These are phyloP conservation scores for Scartelaos histophorus DNA, from an alignment of 2,113 vertebrate genomes.

Conservation along the genomic window DNA sequence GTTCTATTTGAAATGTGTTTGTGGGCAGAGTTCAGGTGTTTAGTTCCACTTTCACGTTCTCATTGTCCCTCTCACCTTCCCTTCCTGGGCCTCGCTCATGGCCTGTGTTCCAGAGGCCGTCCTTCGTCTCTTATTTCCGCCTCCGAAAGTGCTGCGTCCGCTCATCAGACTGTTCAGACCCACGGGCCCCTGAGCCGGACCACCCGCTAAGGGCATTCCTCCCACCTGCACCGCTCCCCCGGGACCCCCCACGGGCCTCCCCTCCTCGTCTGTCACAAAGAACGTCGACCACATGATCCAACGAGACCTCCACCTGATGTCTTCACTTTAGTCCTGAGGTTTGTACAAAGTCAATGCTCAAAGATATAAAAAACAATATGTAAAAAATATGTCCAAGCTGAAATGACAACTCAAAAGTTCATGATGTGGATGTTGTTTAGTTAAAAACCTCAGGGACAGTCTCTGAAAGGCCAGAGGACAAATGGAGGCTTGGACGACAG, in stretches of 20 bases:
- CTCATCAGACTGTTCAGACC: conserved; percentile 55
- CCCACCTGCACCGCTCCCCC: conserved; percentile 15
- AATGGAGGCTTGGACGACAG: conserved; percentile 18
- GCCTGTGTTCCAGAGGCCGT: conserved; percentile 37
- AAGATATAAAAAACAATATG: too few species aligned
- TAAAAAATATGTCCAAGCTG: background rate
- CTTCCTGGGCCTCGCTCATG: conserved; percentile 80
- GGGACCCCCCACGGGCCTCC: conserved; percentile 18
- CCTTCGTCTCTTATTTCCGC: conserved; percentile 62
- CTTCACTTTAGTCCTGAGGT: background rate
- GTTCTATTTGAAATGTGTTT: too few species aligned
- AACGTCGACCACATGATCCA: conserved; percentile 86
- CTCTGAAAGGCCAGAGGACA: background rate
- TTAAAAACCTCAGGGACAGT: background rate
- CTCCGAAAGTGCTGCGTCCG: conserved; percentile 57
- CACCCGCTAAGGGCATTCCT: conserved; percentile 11
- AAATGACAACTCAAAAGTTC: background rate
- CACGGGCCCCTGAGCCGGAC: conserved; percentile 23
- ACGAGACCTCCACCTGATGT: background rate
- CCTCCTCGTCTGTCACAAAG: conserved; percentile 81
- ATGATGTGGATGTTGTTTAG: background rate
- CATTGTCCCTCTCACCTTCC: conserved; percentile 64
- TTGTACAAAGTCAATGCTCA: background rate
- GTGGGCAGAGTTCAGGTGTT: too few species aligned
- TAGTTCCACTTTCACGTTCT: background rate